Evolutionary conservation across 2,888 invertebrate species (phyloP).

Genomic region (Gerris lacustris): DNA sequence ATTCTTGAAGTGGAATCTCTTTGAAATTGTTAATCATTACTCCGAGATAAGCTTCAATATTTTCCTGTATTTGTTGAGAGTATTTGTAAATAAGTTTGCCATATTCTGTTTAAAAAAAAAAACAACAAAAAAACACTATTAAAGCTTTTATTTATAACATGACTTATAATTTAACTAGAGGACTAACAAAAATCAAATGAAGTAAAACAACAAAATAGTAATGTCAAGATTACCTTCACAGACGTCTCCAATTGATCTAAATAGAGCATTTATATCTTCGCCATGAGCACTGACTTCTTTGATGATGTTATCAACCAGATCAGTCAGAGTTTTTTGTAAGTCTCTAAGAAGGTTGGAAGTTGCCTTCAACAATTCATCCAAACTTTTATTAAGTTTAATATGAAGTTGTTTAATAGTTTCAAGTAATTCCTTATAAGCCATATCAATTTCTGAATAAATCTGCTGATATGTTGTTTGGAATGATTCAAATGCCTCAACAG

Average conservation of each 20-base stretch:
- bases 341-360: not conserved
- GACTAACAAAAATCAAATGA: too few relatives aligned
- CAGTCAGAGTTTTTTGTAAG: not conserved
- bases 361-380: not conserved
- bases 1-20: conserved; percentile 35
- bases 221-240: not conserved
- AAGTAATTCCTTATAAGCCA: not conserved
- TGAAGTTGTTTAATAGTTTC: not conserved
- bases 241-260: not conserved
- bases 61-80: conserved; percentile 34
- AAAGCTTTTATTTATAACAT: not conserved
- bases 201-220: not conserved
- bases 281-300: not conserved
- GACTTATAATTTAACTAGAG: too few relatives aligned
- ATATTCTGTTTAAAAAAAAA: not conserved
- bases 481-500: not conserved
- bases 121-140: not conserved
- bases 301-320: not conserved
- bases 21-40: conserved; percentile 41
- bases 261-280: not conserved
- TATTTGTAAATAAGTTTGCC: conserved; percentile 35
- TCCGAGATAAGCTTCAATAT: conserved; percentile 37
- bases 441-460: not conserved
- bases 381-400: not conserved
- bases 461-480: not conserved